Base-by-base conservation (phyloP, 2,797 vertebrate species). In the Epinephelus awoara region DNA sequence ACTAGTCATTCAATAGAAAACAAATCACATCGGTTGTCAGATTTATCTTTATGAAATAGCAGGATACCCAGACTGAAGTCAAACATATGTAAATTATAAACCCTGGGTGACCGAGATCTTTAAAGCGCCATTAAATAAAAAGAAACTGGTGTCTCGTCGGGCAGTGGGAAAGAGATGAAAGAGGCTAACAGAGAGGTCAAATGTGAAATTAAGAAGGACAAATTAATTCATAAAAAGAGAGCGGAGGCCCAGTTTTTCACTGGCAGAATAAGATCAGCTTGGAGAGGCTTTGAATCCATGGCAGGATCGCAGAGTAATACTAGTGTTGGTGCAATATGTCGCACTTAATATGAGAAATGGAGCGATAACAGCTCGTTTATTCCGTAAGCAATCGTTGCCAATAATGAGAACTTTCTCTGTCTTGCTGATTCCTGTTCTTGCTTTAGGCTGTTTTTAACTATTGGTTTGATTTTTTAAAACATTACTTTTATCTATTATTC, bases 191-290 rank as follows among this genome's bases (percentile, higher is more conserved):
- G 56, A 71, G 64, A 78, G 80, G 75, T 72, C 67, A 80, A 82
- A 83, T 64, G 77, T 59, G 54, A 86, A 86, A 81, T 86, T 75
- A 83, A 79, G 67, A 74, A 72, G 67, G 72, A 77, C 62, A 73
- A 65, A 75, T 87, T 46, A 40, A 88, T 82, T 80, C 62, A 75
- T 63, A 52, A 74, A 77, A 72, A 59, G 12, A 68, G 51, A 68
- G 49, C 11, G 2, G 12, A 47, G 50, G 66, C 62, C 68, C 55
- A 72, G 11, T 74, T 76, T 86, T 52, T 74, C 58, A 34, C 69
- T 50, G 70, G 67, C 56, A 70, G 72, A 84, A 58, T 67, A 54
- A 71, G 42, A 80, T 77, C 57, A 51, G 21, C n/a, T 56, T 55
- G 58, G n/a, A 77, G 52, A 64, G 42, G 78, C 70, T 85, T 63